These are phyloP conservation scores for Pomacea canaliculata DNA, from an alignment of 2,888 invertebrate genomes.

Conservation along the genomic window DNA sequence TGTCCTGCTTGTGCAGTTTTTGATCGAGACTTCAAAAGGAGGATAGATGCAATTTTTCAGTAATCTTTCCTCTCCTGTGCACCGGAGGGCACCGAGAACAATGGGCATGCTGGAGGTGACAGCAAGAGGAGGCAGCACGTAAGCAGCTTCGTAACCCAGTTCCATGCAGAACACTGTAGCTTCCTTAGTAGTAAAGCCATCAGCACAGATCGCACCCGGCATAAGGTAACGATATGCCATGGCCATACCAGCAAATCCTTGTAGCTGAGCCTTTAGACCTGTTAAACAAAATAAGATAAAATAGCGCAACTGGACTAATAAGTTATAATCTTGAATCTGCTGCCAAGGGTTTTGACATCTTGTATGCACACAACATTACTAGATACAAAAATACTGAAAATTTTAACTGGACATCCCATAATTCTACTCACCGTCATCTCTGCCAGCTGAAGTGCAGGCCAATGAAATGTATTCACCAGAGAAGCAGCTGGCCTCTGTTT, in stretches of 20 bases:
- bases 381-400: no score
- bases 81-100: slow-evolving; percentile 27
- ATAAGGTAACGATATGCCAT: slow-evolving; percentile 42
- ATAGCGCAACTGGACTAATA: background rate
- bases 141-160: slow-evolving; percentile 63
- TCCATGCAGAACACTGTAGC: slow-evolving; percentile 73
- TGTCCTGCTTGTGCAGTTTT: slow-evolving; percentile 19
- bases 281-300: background rate
- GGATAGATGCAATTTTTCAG: slow-evolving; percentile 39
- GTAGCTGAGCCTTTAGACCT: slow-evolving; percentile 8
- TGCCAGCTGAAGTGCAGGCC: background rate
- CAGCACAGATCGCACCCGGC: slow-evolving; percentile 72
- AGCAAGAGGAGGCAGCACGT: background rate
- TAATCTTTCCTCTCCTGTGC: slow-evolving; percentile 42
- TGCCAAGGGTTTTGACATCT: no score
- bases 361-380: no score
- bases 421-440: no score
- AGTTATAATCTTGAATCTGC: no score
- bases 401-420: no score
- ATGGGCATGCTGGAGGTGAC: background rate
- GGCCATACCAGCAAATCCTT: slow-evolving; percentile 37
- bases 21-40: background rate
- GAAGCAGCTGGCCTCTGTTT: background rate
- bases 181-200: slow-evolving; percentile 72
- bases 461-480: slow-evolving; percentile 13